Evolutionary conservation across 2,113 vertebrate genomes (phyloP).

Genomic region (Drymodes brunneopygia): DNA sequence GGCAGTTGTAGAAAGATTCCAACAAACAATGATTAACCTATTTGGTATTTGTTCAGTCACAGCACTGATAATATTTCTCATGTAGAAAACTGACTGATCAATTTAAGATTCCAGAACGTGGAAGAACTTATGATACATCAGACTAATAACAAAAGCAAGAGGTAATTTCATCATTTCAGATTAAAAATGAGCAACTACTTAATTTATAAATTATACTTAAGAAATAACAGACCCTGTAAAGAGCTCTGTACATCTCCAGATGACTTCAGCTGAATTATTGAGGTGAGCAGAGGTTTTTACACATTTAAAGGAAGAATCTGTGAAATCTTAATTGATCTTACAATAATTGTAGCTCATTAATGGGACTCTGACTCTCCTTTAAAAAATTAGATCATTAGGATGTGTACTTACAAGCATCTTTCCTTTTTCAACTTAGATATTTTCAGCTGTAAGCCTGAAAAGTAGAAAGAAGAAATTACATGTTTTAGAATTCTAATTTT

Average conservation of each 20-base stretch:
- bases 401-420: constrained; percentile 89
- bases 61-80: background rate
- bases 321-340: background rate
- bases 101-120: background rate
- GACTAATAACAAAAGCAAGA: background rate
- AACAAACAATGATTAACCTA: constrained; percentile 46
- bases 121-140: background rate
- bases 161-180: background rate
- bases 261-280: background rate
- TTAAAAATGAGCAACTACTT: background rate
- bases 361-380: background rate
- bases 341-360: background rate
- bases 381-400: background rate
- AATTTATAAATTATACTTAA: background rate
- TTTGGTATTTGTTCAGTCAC: constrained; percentile 23
- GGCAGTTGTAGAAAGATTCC: constrained; percentile 38
- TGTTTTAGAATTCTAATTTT: background rate
- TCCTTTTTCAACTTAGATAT: constrained; percentile 92
- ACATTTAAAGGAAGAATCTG: background rate
- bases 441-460: constrained; percentile 87
- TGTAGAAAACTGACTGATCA: background rate
- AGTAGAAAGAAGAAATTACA: constrained; percentile 11
- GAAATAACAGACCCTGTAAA: background rate
- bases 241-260: accelerated
- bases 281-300: background rate